Evolutionary conservation across 2,888 invertebrate species (phyloP).

Genomic region (Fabriciana adippe): DNA sequence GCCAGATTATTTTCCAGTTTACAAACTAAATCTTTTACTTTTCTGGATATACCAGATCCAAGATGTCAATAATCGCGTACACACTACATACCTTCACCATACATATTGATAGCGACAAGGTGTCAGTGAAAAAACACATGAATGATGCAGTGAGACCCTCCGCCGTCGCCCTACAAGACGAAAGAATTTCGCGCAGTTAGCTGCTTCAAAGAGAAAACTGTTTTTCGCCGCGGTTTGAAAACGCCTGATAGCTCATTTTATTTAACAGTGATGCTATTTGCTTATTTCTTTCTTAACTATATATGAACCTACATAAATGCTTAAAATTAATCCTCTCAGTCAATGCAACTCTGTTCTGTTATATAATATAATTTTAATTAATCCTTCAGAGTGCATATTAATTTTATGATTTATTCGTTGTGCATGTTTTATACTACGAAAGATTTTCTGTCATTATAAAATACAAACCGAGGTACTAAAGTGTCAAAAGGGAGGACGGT

Average conservation of each 20-base stretch:
- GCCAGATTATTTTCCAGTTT: too few species aligned
- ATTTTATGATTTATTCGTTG: constrained; percentile 18
- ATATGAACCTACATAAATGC: background rate
- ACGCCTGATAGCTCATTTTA: constrained; percentile 75
- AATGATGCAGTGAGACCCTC: constrained; percentile 79
- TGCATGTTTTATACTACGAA: constrained; percentile 23
- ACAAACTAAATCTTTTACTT: background rate
- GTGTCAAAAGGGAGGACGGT: constrained; percentile 71
- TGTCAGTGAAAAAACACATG: constrained; percentile 77
- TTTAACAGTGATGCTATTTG: constrained; percentile 59
- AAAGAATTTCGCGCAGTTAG: constrained; percentile 75
- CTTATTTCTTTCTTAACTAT: background rate
- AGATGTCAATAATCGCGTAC: constrained; percentile 51
- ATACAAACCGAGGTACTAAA: constrained; percentile 66
- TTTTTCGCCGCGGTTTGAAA: constrained; percentile 68
- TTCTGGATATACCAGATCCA: background rate
- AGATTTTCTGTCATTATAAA: constrained; percentile 58
- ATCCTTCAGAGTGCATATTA: background rate
- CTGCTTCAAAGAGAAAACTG: constrained; percentile 61
- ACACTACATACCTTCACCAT: constrained; percentile 51
- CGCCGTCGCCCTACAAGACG: constrained; percentile 69
- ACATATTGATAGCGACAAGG: constrained; percentile 77
- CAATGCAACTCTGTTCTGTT: background rate
- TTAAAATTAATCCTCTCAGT: constrained; percentile 5
- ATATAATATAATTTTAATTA: constrained; percentile 16